phyloP scores from a whole-genome alignment of 2,797 vertebrate genomes.

The Alcedo quadribrachys region DNA sequence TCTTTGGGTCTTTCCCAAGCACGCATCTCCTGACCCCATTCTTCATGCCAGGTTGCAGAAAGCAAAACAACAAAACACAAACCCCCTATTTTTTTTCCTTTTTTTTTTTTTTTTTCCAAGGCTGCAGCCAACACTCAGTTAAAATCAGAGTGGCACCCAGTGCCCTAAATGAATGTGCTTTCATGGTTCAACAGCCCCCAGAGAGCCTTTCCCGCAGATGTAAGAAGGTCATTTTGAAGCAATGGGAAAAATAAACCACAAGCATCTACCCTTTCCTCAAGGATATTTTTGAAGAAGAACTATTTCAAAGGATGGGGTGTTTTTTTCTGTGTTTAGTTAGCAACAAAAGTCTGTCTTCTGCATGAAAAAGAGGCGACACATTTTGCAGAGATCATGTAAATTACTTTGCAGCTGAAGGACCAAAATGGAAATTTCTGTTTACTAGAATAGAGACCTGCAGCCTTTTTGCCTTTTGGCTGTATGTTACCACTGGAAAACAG shows the following conservation, averaged over 20 bases:
- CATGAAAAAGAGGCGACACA: conserved; percentile 40
- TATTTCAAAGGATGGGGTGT: conserved; percentile 14
- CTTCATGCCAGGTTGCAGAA: conserved; percentile 55
- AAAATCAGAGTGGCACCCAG: conserved; percentile 46
- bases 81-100: conserved; percentile 46
- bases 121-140: neutral
- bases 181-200: conserved; percentile 29
- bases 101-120: conserved; percentile 51
- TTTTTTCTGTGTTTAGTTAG: conserved; percentile 4
- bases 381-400: conserved; percentile 38
- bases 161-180: conserved; percentile 44
- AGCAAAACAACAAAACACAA: conserved; percentile 57
- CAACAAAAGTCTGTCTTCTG: conserved; percentile 14
- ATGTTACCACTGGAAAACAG: neutral
- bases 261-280: conserved; percentile 40
- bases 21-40: conserved; percentile 57
- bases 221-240: conserved; percentile 58
- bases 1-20: conserved; percentile 63
- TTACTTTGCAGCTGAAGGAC: neutral
- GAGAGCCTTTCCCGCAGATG: conserved; percentile 31
- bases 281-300: conserved; percentile 45
- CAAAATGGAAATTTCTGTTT: conserved; percentile 15
- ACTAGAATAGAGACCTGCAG: neutral
- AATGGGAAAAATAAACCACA: conserved; percentile 54
- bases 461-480: conserved; percentile 40